Evolutionary conservation across 2,113 vertebrate species (phyloP), one percentile per base, ranked within the genome.

Genomic region (Panthera leo): DNA sequence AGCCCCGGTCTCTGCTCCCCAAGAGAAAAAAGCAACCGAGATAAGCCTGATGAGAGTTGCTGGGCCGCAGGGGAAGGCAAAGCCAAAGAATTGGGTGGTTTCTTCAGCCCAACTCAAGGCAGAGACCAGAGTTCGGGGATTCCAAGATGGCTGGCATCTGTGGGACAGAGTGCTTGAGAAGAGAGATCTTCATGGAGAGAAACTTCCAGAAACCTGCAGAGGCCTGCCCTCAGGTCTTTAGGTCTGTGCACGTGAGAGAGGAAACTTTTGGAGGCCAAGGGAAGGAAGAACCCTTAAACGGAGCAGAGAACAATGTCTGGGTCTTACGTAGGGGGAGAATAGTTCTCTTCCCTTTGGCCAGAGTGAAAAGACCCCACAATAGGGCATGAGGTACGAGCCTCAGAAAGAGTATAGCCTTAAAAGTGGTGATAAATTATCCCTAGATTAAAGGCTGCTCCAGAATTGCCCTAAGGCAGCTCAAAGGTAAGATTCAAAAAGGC

Each of bases 11-110:
- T 55, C 3, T 16, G 36, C 2, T 42, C 63, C 15, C 9, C 5
- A 15, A 42, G 23, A 80, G 34, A 48, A 75, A 58, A 68, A 36
- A 12, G 11, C 45, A 58, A 48, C 27, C 2, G 5, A 4, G 39
- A n/a, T 21, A 36, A 42, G 11, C 6, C n/a, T 29, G 10, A 0
- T 0, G 3, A 68, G 42, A 7, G 27, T 3, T 34, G 42, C 36
- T 5, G 0, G 29, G 70, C 65, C 65, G 4, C 9, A 14, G 21
- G 51, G 19, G 11, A 13, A 3, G 10, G 61, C 16, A 42, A 39
- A 36, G 36, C 36, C 48, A 6, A 21, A 68, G 55, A 39, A 21
- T 15, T 5, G 16, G 51, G 23, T 25, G 42, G 10, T 45, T 67
- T 31, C 29, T 53, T 61, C 34, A 80, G 27, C 12, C 5, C 25